Base-by-base conservation (phyloP, 2,113 vertebrate species). In the Ranitomeya imitator region DNA sequence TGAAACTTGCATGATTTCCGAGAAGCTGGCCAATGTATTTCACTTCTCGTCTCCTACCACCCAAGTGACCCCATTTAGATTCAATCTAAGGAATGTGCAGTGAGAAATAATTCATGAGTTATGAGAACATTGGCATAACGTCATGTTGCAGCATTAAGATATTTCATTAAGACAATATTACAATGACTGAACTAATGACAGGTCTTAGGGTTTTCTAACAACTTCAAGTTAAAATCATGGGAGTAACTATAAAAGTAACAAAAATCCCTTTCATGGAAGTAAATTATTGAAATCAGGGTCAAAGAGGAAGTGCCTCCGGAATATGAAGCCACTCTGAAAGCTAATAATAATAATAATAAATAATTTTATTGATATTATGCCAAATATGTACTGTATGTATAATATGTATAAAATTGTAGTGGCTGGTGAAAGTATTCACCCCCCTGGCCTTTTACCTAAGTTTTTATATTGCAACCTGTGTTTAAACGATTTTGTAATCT, bases 1-100 rank as follows among this genome's bases (percentile, higher is more conserved):
- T 88, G 88, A 55, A 86, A 86, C 86, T 61, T 90, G 54, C 85
- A 18, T 74, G 83, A 77, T 82, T 82, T 90, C 90, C 78, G 19
- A 90, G 86, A 90, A 79, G 51, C 90, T 52, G 61, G 13, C 57
- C 59, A 77, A 67, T 54, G 57, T 65, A 23, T 79, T 80, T 37
- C 91, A 83, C 84, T 2, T 89, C 90, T 88, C 78, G 11, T 55
- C 69, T 18, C 23, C 12, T 63, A 84, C 88, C 69, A 61, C 69
- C 60, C 85, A 84, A 19, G 63, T 82, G 45, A 45, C 83, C 77
- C 77, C 61, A 61, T 89, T 91, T 23, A 74, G 51, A 90, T 91
- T 91, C 89, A 79, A 26, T 57, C 79, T 76, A 80, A 90, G 82
- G 89, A 88, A 87, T 31, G 26, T 45, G 12, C 55, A 52, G 57